Percentiles rank a stretch among this genome's conserved stretches.
Conservation (phyloP, 2,888 invertebrate species). For the Hypercompe scribonia region DNA sequence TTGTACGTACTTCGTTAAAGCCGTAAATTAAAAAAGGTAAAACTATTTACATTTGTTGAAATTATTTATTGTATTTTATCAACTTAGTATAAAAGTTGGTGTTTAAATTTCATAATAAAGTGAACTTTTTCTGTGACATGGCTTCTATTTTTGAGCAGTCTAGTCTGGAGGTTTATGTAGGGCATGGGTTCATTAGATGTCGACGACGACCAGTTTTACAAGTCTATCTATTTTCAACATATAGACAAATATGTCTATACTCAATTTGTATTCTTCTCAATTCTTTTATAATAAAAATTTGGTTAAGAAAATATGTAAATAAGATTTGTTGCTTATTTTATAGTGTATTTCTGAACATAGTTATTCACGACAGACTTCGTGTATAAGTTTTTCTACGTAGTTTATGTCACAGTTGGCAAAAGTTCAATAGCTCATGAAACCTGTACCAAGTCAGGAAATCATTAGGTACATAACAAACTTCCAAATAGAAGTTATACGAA, state of each 20-base stretch:
- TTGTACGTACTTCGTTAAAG: no score
- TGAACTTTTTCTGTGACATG: background rate
- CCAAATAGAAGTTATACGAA: constrained; percentile 44
- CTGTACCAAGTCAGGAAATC: constrained; percentile 39
- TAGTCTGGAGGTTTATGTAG: background rate
- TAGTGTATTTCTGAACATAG: constrained; percentile 22
- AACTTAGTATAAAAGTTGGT: no score
- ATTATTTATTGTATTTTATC: no score
- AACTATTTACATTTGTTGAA: no score
- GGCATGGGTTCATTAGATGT: background rate
- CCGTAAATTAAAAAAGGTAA: no score
- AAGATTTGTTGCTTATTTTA: background rate
- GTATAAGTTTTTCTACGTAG: constrained; percentile 18
- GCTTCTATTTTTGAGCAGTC: background rate
- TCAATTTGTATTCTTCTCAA: background rate
- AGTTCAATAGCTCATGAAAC: constrained; percentile 34
- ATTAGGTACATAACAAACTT: constrained; percentile 45
- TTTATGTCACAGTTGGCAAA: constrained; percentile 42
- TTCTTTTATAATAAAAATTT: background rate
- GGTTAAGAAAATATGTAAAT: no score
- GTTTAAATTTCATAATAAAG: background rate
- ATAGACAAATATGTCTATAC: background rate
- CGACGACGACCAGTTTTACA: background rate
- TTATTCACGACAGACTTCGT: constrained; percentile 28
- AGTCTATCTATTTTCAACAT: background rate